Evolutionary conservation across 2,113 vertebrate genomes (phyloP), one percentile per base, ranked within the genome.

Genomic region (Perca schrenkii): DNA sequence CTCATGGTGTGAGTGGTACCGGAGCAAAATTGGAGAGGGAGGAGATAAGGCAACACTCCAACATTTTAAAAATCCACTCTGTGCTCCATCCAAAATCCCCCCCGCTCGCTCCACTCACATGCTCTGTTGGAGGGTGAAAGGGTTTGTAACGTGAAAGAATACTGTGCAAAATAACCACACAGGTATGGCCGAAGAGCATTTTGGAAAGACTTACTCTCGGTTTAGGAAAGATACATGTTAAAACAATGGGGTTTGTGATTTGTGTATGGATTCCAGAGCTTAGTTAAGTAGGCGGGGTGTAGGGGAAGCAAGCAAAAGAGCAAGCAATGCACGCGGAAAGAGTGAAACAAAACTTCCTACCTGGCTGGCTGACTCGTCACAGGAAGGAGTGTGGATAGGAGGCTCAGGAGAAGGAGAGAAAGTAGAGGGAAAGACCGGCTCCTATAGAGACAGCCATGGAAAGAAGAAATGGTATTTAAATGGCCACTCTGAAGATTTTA

Each of bases 401-500:
- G 86, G 83, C 47, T 94, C 92, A 67, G 91, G 84, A 61, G 88
- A 75, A 78, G 75, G 83, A 65, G 89, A 92, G 84, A 92, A 72
- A 60, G 93, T 67, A 47, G 85, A 86, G 80, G 89, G 77, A 87
- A 92, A 92, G 77, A 89, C 83, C 1, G 92, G 91, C 58, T 94
- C 91, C 94, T 94, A 79, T 17, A 19, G 66, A 90, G 53, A 46
- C 25, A 34, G 71, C 52, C 70, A 53, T 5, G 57, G 61, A 60
- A 60, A 66, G 47, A 58, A 54, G 75, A 76, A 15, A 36, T 0
- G 43, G 58, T 11, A 16, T 61, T 31, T 58, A 16, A 63, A 36
- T 17, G 36, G 22, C 16, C 16, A 28, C 16, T 31, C 25, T 49
- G 21, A 31, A 8, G 19, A 56, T 56, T 31, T 50, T 12, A 69